Percentiles rank a stretch among this genome's conserved stretches.
These are phyloP conservation scores for Sebastes taczanowskii DNA, from an alignment of 2,797 vertebrate species.

Conservation along the genomic window DNA sequence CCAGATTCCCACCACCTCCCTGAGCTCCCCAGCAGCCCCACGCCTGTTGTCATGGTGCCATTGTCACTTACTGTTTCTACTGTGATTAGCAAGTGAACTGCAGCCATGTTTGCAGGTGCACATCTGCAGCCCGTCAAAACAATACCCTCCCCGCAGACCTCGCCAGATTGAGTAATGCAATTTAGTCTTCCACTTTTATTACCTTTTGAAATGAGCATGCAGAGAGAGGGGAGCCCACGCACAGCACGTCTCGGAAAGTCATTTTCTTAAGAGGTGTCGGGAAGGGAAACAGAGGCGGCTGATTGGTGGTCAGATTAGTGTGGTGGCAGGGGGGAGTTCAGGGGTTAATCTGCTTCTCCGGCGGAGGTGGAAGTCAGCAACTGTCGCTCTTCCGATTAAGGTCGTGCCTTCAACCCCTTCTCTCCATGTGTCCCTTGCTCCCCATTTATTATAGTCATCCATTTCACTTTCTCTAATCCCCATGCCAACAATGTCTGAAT, in stretches of 20 bases:
- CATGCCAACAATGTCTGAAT: slow-evolving; percentile 28
- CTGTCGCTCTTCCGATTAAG: slow-evolving; percentile 58
- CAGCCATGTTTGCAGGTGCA: slow-evolving; percentile 67
- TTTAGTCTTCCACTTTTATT: slow-evolving; percentile 75
- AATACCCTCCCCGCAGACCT: slow-evolving; percentile 69
- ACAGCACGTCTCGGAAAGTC: slow-evolving; percentile 50
- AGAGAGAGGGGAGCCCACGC: slow-evolving; percentile 33
- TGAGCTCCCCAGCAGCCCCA: slow-evolving; percentile 13
- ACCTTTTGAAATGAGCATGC: slow-evolving; percentile 67
- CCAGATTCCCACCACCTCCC: slow-evolving; percentile 13
- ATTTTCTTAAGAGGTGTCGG: slow-evolving; percentile 80
- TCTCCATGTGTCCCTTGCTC: slow-evolving; percentile 24
- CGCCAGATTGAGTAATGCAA: slow-evolving; percentile 76
- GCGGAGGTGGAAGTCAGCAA: slow-evolving; percentile 60
- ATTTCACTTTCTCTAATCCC: slow-evolving; percentile 44
- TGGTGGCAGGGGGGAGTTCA: slow-evolving; percentile 46
- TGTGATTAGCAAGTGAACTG: slow-evolving; percentile 68
- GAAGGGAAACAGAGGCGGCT: slow-evolving; percentile 47
- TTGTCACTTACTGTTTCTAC: slow-evolving; percentile 59
- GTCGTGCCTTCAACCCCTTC: slow-evolving; percentile 26
- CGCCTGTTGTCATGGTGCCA: slow-evolving; percentile 69
- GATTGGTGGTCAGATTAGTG: slow-evolving; percentile 77
- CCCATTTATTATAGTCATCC: slow-evolving; percentile 47
- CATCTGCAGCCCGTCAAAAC: slow-evolving; percentile 81
- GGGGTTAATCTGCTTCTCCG: slow-evolving; percentile 79